phyloP scores from a whole-genome alignment of 2,888 invertebrate genomes.

The Drosophila yooni region DNA sequence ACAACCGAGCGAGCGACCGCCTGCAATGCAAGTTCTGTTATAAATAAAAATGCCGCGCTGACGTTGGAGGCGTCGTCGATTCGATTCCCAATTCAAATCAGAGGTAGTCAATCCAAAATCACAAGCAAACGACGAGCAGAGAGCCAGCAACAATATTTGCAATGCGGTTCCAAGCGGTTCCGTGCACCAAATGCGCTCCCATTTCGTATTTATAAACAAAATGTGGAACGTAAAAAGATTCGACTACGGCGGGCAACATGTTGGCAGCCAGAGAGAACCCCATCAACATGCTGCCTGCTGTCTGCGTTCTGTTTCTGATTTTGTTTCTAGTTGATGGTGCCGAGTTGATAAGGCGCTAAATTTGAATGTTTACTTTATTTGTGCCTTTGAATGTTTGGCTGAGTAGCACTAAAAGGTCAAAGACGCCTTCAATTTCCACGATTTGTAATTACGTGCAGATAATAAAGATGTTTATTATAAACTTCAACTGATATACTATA shows the following conservation, averaged over 20 bases:
- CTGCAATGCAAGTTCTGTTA: constrained; percentile 80
- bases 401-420: constrained; percentile 63
- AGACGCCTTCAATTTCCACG: constrained; percentile 53
- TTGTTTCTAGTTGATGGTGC: constrained; percentile 21
- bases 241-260: constrained; percentile 64
- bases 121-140: constrained; percentile 37
- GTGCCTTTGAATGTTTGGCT: constrained; percentile 32
- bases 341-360: constrained; percentile 58
- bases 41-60: constrained; percentile 70
- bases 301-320: neutral
- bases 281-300: constrained; percentile 44
- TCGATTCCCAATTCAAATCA: constrained; percentile 58
- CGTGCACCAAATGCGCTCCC: constrained; percentile 77
- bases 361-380: constrained; percentile 53
- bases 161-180: constrained; percentile 82
- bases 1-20: constrained; percentile 62
- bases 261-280: constrained; percentile 33
- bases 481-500: neutral
- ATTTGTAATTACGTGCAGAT: constrained; percentile 38
- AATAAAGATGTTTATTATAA: constrained; percentile 26
- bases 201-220: constrained; percentile 79
- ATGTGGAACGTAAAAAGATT: constrained; percentile 69
- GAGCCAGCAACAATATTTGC: constrained; percentile 61
- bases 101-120: constrained; percentile 65
- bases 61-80: constrained; percentile 50